Percentiles rank a stretch among this genome's conserved stretches.
Conservation (phyloP, 2,113 vertebrate species). For the Onychorhynchus coronatus region DNA sequence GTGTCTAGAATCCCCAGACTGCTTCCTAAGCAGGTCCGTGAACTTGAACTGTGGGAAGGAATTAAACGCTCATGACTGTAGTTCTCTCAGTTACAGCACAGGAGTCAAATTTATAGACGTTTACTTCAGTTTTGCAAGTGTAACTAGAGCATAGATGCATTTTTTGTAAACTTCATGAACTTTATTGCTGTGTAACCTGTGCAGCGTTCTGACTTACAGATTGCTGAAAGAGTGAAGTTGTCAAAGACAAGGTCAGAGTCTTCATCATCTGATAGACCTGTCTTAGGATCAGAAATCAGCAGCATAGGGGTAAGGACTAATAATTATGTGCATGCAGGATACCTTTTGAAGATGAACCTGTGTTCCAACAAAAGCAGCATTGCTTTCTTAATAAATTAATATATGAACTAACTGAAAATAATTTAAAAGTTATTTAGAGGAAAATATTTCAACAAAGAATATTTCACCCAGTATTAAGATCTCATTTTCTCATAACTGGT, state of each 20-base stretch:
- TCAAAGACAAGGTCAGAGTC: constrained; percentile 88
- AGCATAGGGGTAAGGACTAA: constrained; percentile 84
- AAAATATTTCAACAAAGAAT: not conserved
- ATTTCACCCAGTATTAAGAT: not conserved
- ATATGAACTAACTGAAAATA: not conserved
- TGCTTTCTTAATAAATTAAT: not conserved
- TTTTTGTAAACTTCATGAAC: not conserved
- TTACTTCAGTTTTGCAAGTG: constrained; percentile 12
- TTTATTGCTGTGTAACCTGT: not conserved
- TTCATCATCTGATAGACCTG: constrained; percentile 83
- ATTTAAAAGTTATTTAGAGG: not conserved
- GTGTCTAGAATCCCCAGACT: not conserved
- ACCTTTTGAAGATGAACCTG: not conserved
- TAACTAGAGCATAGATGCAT: not conserved
- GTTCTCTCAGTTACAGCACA: not conserved
- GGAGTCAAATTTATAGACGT: not conserved
- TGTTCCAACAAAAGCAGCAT: not conserved
- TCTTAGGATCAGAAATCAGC: constrained; percentile 89
- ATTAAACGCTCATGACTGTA: not conserved
- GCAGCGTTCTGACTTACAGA: constrained; percentile 66
- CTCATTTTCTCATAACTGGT: not conserved
- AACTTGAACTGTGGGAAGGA: not conserved
- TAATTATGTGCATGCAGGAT: not conserved
- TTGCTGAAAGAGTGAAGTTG: constrained; percentile 89
- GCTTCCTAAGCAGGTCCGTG: not conserved